Percentiles rank a stretch among this genome's conserved stretches.
Conservation (phyloP, 2,888 invertebrate species). For the Danaus chrysippus region DNA sequence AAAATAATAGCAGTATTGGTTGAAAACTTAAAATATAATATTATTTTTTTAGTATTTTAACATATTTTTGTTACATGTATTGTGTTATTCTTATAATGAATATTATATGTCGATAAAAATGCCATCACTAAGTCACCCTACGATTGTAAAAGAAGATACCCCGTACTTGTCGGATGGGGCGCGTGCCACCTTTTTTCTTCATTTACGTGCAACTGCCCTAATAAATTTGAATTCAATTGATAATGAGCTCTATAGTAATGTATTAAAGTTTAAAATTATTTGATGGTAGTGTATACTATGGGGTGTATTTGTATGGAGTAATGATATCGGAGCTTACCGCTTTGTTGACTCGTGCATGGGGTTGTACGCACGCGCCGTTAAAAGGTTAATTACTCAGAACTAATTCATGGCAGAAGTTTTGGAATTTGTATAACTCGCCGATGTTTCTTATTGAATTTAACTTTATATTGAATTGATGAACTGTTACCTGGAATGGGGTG, state of each 20-base stretch:
- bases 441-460: slow-evolving; percentile 39
- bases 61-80: background rate
- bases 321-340: slow-evolving; percentile 71
- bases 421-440: slow-evolving; percentile 49
- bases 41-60: no score
- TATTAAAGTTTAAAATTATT: slow-evolving; percentile 25
- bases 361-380: slow-evolving; percentile 70
- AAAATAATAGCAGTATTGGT: no score
- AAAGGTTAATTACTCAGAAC: slow-evolving; percentile 76
- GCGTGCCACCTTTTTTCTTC: slow-evolving; percentile 77
- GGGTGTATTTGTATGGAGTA: slow-evolving; percentile 57
- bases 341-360: slow-evolving; percentile 77
- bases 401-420: slow-evolving; percentile 68
- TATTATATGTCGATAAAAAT: slow-evolving; percentile 13
- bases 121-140: slow-evolving; percentile 54
- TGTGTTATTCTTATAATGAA: background rate
- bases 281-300: slow-evolving; percentile 27
- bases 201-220: slow-evolving; percentile 56
- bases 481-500: slow-evolving; percentile 12
- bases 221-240: slow-evolving; percentile 16
- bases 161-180: slow-evolving; percentile 60
- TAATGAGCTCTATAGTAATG: slow-evolving; percentile 25
- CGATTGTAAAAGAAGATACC: slow-evolving; percentile 72
- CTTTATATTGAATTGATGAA: slow-evolving; percentile 17
- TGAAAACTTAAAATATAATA: no score